Evolutionary conservation across 2,888 invertebrate species (phyloP).

Genomic region (Campaea margaritaria): DNA sequence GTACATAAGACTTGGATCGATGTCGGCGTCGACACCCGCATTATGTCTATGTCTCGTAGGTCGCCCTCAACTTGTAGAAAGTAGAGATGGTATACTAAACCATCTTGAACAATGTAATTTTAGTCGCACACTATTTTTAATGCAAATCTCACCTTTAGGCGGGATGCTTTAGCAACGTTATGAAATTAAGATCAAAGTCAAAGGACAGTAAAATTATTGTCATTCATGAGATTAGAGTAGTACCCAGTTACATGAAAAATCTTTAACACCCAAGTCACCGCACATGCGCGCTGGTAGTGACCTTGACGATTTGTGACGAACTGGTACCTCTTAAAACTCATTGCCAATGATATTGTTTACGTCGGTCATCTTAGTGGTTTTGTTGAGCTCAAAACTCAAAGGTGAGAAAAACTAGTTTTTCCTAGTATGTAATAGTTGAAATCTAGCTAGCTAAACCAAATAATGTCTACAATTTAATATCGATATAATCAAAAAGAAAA

Average conservation of each 20-base stretch:
- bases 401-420: too few species aligned
- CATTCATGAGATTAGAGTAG: constrained; percentile 46
- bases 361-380: constrained; percentile 15
- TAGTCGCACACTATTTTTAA: not conserved
- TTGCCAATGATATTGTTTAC: constrained; percentile 34
- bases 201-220: constrained; percentile 2
- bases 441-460: too few species aligned
- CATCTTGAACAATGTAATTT: constrained; percentile 7
- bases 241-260: constrained; percentile 60
- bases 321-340: constrained; percentile 42
- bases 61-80: constrained; percentile 30
- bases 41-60: constrained; percentile 46
- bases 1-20: constrained; percentile 81
- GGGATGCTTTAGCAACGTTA: not conserved
- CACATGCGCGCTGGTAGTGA: constrained; percentile 74
- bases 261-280: constrained; percentile 67
- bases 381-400: not conserved
- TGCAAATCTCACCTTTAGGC: not conserved
- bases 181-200: not conserved
- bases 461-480: too few species aligned
- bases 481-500: too few species aligned
- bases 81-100: constrained; percentile 13
- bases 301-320: constrained; percentile 71
- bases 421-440: too few species aligned
- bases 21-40: constrained; percentile 71